Evolutionary conservation across 2,797 vertebrate species (phyloP), one percentile per base, ranked within the genome.

Genomic region (Enteromius argenteus): DNA sequence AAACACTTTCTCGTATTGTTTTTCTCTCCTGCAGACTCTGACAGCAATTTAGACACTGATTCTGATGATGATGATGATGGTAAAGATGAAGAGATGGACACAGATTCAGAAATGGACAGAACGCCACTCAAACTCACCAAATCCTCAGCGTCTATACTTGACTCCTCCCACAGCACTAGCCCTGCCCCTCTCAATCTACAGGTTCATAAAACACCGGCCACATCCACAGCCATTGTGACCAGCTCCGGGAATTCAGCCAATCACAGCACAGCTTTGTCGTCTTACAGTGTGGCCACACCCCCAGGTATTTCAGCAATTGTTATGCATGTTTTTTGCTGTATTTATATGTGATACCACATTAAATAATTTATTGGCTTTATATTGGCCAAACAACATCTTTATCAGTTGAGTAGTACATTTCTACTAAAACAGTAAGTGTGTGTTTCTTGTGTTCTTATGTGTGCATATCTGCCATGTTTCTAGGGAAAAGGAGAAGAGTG

Each of bases 21-120:
- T 46, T 85, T 53, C 27, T 37, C 27, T 73, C 77, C 67, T 78
- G 66, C 93, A 99, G 98, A 97, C 89, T 97, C 96, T 21, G 96
- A 97, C 92, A 98, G 96, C 93, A 97, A 96, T 93, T 96, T 96
- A 87, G 97, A 97, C 80, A 97, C 96, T 32, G 96, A 97, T 92
- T 96, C 97, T 39, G 97, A 97, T 81, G 94, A 92, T 84, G 96
- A 92, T 84, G 96, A 97, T 53, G 97, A 72, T 94, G 89, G 97
- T 49, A 96, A 97, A 88, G 93, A 91, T 62, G 93, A 95, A 69
- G 96, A 96, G 90, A 95, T 95, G 0, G 96, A 97, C 92, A 96
- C 95, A 0, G 96, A 97, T 85, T 96, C 94, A 0, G 96, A 97
- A 79, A 94, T 95, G 89, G 96, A 97, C 87, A 96, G 94, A 91